Evolutionary conservation across 2,888 invertebrate genomes (phyloP).

Genomic region (Leucoptera coffeella): DNA sequence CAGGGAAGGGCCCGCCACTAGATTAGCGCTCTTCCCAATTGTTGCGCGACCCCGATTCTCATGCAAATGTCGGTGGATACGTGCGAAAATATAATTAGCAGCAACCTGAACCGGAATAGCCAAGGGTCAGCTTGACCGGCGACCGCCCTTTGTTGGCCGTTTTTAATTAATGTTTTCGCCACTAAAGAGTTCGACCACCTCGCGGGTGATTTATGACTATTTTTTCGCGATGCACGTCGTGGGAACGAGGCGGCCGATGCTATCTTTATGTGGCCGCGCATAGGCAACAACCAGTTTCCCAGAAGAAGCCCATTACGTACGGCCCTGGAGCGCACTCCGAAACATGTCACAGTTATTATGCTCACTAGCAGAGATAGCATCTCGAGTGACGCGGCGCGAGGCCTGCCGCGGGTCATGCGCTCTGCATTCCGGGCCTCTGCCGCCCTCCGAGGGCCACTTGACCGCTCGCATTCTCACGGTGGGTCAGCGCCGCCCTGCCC

Average conservation of each 20-base stretch:
- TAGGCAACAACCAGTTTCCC: slow-evolving; percentile 22
- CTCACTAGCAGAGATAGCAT: slow-evolving; percentile 44
- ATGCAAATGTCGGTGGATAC: slow-evolving; percentile 46
- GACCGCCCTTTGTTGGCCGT: slow-evolving; percentile 27
- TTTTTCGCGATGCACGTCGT: slow-evolving; percentile 31
- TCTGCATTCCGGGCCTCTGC: slow-evolving; percentile 9
- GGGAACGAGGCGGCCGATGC: slow-evolving; percentile 28
- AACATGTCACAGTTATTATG: slow-evolving; percentile 51
- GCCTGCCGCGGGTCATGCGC: slow-evolving; percentile 21
- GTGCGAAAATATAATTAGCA: slow-evolving; percentile 51
- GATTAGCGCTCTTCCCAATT: slow-evolving; percentile 33
- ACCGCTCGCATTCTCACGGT: slow-evolving; percentile 47
- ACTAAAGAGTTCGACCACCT: too few species aligned
- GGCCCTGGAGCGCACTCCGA: slow-evolving; percentile 33
- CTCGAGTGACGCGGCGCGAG: slow-evolving; percentile 17
- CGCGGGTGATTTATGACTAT: slow-evolving; percentile 13
- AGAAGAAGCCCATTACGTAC: slow-evolving; percentile 38
- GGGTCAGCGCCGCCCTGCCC: slow-evolving; percentile 42
- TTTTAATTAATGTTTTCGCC: slow-evolving; percentile 46
- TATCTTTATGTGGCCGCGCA: slow-evolving; percentile 36
- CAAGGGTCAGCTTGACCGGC: slow-evolving; percentile 27
- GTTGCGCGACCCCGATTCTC: slow-evolving; percentile 30
- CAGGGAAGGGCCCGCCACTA: slow-evolving; percentile 12
- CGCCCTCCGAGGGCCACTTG: too few species aligned
- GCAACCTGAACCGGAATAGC: slow-evolving; percentile 11